Percentiles rank a stretch among this genome's conserved stretches.
phyloP scores from a whole-genome alignment of 2,888 invertebrate species.

The Selenia dentaria region DNA sequence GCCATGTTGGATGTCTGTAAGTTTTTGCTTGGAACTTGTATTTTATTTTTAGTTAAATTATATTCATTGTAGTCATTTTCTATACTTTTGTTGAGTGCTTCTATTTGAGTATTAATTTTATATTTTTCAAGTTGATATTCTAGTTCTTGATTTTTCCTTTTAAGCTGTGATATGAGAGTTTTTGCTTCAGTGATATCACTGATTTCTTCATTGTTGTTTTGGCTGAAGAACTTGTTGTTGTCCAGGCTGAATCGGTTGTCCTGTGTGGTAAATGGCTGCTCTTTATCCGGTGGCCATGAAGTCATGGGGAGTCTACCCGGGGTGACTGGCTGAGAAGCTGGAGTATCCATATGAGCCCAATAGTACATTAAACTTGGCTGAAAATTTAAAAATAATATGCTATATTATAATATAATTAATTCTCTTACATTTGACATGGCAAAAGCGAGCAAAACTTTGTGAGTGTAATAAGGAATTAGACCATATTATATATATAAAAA shows the following conservation, averaged over 20 bases:
- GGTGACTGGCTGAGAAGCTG: conserved; percentile 87
- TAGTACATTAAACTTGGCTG: conserved; percentile 96
- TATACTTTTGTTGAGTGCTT: conserved; percentile 62
- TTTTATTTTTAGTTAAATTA: conserved; percentile 48
- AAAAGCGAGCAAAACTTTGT: too few species aligned
- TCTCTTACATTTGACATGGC: too few species aligned
- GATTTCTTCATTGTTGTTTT: conserved; percentile 71
- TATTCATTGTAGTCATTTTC: conserved; percentile 54
- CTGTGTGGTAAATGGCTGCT: conserved; percentile 46
- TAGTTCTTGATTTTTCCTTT: conserved; percentile 63
- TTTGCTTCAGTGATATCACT: conserved; percentile 70
- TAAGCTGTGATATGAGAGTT: conserved; percentile 63
- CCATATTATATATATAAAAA: too few species aligned
- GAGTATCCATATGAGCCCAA: conserved; percentile 93
- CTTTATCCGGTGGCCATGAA: conserved; percentile 88
- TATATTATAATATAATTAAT: too few species aligned
- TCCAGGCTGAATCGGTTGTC: conserved; percentile 55
- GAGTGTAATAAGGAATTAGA: too few species aligned
- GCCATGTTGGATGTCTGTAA: conserved; percentile 55
- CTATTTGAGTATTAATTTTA: conserved; percentile 65
- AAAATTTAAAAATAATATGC: too few species aligned
- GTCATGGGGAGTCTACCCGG: conserved; percentile 90
- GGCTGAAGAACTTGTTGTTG: conserved; percentile 52
- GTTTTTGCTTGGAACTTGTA: conserved; percentile 59
- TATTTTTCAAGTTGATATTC: conserved; percentile 71